Evolutionary conservation across 2,797 vertebrate species (phyloP).

Genomic region (Ctenopoma kingsleyae): DNA sequence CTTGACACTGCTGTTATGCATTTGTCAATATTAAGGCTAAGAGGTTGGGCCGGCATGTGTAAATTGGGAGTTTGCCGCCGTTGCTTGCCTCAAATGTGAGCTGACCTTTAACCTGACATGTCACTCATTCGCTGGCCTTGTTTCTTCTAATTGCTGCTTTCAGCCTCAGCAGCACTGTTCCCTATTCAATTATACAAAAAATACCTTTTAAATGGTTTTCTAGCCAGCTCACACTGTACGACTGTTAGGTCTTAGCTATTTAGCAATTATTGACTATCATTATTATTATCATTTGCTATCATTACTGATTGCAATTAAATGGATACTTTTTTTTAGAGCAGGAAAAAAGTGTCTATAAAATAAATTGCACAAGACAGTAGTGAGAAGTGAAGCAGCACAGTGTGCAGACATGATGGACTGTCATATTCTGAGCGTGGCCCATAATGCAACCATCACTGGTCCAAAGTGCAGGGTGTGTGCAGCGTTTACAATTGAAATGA

Average conservation of each 20-base stretch:
- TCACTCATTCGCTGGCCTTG: slow-evolving; percentile 69
- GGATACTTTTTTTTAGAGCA: slow-evolving; percentile 6
- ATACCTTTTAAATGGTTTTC: slow-evolving; percentile 11
- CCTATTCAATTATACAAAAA: slow-evolving; percentile 31
- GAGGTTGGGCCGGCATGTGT: slow-evolving; percentile 76
- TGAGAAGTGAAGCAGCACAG: slow-evolving; percentile 38
- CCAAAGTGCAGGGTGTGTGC: slow-evolving; percentile 80
- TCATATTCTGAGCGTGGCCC: slow-evolving; percentile 73
- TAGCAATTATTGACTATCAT: slow-evolving; percentile 1
- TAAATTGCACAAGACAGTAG: slow-evolving; percentile 33
- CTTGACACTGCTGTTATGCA: slow-evolving; percentile 88
- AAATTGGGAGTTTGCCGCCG: slow-evolving; percentile 77
- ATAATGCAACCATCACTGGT: slow-evolving; percentile 84
- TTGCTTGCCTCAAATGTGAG: slow-evolving; percentile 59
- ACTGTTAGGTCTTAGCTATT: slow-evolving; percentile 7
- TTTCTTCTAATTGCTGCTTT: slow-evolving; percentile 74
- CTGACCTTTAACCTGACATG: slow-evolving; percentile 76
- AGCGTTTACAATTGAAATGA: slow-evolving; percentile 86
- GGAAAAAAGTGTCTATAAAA: slow-evolving; percentile 1
- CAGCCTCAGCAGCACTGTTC: slow-evolving; percentile 26
- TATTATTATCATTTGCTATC: not conserved
- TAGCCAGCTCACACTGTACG: not conserved
- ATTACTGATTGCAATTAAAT: not conserved
- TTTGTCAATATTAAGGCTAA: slow-evolving; percentile 90
- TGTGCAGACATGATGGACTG: slow-evolving; percentile 78